Base-by-base conservation (phyloP, 2,888 invertebrate species). In the Acronicta aceris region DNA sequence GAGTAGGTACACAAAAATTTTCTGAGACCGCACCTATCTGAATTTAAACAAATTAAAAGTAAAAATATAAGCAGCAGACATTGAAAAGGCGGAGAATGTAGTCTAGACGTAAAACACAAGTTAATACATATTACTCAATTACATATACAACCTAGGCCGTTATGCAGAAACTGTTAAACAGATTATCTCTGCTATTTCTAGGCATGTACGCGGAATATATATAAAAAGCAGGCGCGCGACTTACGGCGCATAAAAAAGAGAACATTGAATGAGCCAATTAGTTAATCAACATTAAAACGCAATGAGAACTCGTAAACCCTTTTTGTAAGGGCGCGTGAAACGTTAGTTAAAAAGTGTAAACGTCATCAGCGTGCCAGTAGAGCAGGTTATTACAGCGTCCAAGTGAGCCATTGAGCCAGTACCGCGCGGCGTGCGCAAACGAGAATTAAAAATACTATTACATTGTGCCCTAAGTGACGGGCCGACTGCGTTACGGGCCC, bases 311-410 rank as follows among this genome's bases (percentile, higher is more conserved):
- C 66, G 66, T 69, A 71, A 74, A 68, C 68, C 45, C 69, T 77
- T 77, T 70, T 57, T 58, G 47, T 59, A 54, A 81, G 72, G 52
- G 74, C 64, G 50, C 70, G 65, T 67, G 63, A 62, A 76, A 67
- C 61, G 71, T 76, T 76, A 72, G 68, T 75, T 77, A 74, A 79
- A 80, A 82, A 81, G 64, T 79, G 72, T 71, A 73, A 79, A 73
- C 78, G 78, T 80, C 79, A 69, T 78, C 76, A 71, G 70, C 38
- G 55, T 47, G 43, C 55, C 56, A 54, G 58, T 46, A 43, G 47
- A 78, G 63, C 49, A 61, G 68, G 65, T 69, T 69, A 68, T 68
- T 68, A 70, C 46, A 62, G 51, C 52, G 56, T 50, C 63, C 65
- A 59, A 80, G 76, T 71, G 71, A 70, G 73, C 70, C 66, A 76